Evolutionary conservation across 2,797 vertebrate species (phyloP).

Genomic region (Semotilus atromaculatus): DNA sequence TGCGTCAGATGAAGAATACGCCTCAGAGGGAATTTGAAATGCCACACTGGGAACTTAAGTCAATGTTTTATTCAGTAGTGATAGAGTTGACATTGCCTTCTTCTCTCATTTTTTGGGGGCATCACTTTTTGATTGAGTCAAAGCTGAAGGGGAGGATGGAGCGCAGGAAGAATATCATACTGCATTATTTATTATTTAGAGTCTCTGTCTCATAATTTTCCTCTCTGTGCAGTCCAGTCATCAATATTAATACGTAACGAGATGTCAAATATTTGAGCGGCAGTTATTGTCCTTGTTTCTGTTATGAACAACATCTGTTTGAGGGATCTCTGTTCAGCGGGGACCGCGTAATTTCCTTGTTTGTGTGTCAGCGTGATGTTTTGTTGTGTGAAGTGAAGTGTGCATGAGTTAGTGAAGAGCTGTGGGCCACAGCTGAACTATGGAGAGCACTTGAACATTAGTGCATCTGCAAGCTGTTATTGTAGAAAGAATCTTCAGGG

Average conservation of each 20-base stretch:
- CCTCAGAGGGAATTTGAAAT: conserved; percentile 56
- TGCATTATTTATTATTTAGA: conserved; percentile 65
- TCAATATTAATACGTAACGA: conserved; percentile 72
- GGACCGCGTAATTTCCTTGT: conserved; percentile 18
- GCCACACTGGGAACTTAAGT: conserved; percentile 55
- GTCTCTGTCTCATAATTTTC: conserved; percentile 52
- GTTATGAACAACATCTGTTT: conserved; percentile 63
- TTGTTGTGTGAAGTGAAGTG: conserved; percentile 36
- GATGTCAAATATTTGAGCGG: conserved; percentile 71
- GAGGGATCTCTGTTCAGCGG: conserved; percentile 30
- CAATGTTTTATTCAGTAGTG: conserved; percentile 69
- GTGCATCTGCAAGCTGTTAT: conserved; percentile 40
- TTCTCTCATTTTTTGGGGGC: conserved; percentile 45
- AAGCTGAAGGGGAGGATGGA: conserved; percentile 47
- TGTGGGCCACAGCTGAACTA: conserved; percentile 41
- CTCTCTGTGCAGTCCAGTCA: conserved; percentile 56
- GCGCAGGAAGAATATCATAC: conserved; percentile 45
- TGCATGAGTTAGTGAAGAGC: conserved; percentile 35
- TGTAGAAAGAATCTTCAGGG: conserved; percentile 11
- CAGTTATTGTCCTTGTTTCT: conserved; percentile 62
- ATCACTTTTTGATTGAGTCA: conserved; percentile 61
- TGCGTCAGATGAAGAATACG: conserved; percentile 31
- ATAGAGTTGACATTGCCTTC: conserved; percentile 54
- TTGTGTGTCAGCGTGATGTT: conserved; percentile 43
- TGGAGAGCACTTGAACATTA: conserved; percentile 45